phyloP scores from a whole-genome alignment of 2,888 invertebrate species.

The Buathra laborator region DNA sequence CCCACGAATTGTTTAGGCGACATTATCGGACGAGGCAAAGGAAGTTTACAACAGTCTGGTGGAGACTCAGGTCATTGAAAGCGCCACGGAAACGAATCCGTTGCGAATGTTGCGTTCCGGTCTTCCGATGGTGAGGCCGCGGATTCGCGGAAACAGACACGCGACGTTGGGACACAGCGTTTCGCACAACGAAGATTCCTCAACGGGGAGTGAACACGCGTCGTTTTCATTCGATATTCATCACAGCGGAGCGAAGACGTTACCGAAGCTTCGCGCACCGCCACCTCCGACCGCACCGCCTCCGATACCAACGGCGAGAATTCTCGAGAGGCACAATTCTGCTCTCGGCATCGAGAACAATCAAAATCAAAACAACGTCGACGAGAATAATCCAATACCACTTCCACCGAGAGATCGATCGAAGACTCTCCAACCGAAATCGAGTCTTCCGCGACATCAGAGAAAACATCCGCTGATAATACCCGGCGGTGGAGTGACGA shows the following conservation, averaged over 20 bases:
- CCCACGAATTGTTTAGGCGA: constrained; percentile 88
- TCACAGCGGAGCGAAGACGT: constrained; percentile 80
- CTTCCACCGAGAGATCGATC: constrained; percentile 92
- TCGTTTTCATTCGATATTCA: constrained; percentile 78
- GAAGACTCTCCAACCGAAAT: constrained; percentile 87
- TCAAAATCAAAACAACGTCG: constrained; percentile 77
- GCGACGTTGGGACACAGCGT: constrained; percentile 75
- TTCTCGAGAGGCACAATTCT: constrained; percentile 77
- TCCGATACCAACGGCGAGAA: constrained; percentile 73
- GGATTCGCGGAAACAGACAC: constrained; percentile 86
- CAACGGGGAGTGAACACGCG: constrained; percentile 67
- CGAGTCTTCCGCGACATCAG: constrained; percentile 90
- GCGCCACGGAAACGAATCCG: constrained; percentile 86
- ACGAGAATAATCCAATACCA: constrained; percentile 89
- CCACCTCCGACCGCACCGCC: constrained; percentile 78
- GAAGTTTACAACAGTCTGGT: constrained; percentile 97
- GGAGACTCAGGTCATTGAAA: constrained; percentile 87
- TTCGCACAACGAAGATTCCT: constrained; percentile 74
- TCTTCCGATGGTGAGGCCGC: constrained; percentile 87
- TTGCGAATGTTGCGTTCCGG: constrained; percentile 89
- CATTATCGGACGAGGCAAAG: constrained; percentile 95
- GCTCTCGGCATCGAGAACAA: constrained; percentile 80
- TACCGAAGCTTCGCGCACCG: constrained; percentile 81
- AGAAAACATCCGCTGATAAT: constrained; percentile 93
- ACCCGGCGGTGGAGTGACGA: constrained; percentile 88